Percentiles rank a stretch among this genome's conserved stretches.
phyloP scores from a whole-genome alignment of 1,140 invertebrate species.

The Rhopalosiphum maidis region DNA sequence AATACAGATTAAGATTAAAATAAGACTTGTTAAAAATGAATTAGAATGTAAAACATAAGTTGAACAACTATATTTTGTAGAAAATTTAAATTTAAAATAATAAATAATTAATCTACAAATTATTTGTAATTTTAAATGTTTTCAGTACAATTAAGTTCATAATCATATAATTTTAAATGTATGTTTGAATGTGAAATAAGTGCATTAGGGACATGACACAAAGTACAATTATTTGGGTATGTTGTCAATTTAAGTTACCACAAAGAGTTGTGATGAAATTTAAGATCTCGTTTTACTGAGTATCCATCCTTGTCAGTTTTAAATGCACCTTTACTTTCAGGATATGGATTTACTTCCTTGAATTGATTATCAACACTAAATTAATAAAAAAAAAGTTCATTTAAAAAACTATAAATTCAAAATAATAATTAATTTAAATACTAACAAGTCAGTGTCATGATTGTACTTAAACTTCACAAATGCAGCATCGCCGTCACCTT shows the following conservation, averaged over 20 bases:
- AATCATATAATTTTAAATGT: not conserved
- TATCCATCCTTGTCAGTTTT: not conserved
- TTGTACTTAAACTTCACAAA: constrained; percentile 31
- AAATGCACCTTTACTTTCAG: constrained; percentile 7
- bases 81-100: not conserved
- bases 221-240: not conserved
- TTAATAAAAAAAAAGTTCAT: not conserved
- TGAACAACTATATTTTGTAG: not conserved
- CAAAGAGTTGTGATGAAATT: constrained; percentile 36
- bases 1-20: not conserved
- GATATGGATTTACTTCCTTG: not conserved
- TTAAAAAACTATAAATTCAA: not conserved
- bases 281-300: constrained; percentile 35
- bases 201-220: not conserved
- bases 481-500: constrained; percentile 26
- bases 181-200: not conserved
- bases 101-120: not conserved
- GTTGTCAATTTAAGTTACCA: not conserved
- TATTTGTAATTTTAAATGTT: too few relatives aligned
- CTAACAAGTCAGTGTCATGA: not conserved
- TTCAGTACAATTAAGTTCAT: not conserved
- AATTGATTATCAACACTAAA: constrained; percentile 48
- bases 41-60: not conserved
- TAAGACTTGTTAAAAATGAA: not conserved
- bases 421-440: not conserved